phyloP scores from a whole-genome alignment of 2,113 vertebrate species.

The Menidia beryllina region DNA sequence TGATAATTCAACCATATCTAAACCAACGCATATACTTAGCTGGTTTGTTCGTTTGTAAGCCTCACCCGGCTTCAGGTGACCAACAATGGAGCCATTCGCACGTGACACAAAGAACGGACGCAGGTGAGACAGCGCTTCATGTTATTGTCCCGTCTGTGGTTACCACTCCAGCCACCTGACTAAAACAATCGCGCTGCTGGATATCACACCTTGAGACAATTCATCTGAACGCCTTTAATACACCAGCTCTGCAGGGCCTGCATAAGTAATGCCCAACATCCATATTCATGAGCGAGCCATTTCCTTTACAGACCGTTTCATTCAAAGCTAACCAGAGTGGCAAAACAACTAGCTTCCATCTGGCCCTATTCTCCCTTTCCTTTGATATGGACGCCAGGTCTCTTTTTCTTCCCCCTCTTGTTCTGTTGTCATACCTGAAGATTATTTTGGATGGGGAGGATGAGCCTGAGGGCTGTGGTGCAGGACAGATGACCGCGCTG shows the following conservation, averaged over 20 bases:
- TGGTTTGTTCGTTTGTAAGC: not conserved
- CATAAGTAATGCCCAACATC: constrained; percentile 59
- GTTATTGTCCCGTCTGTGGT: constrained; percentile 23
- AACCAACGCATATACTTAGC: not conserved
- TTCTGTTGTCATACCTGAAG: constrained; percentile 76
- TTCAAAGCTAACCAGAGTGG: constrained; percentile 55
- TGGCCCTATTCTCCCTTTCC: constrained; percentile 72
- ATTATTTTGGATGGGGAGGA: constrained; percentile 65
- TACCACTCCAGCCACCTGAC: constrained; percentile 33
- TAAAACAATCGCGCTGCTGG: constrained; percentile 19
- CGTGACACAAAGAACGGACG: not conserved
- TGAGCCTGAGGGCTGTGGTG: constrained; percentile 27
- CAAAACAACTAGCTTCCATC: constrained; percentile 66
- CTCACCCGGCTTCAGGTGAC: not conserved
- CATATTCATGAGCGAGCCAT: constrained; percentile 62
- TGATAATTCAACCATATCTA: no score
- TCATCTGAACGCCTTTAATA: constrained; percentile 42
- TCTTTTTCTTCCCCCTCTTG: constrained; percentile 61
- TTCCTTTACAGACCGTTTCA: constrained; percentile 54
- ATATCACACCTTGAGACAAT: constrained; percentile 66
- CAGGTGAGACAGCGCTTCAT: not conserved
- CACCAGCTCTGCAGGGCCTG: constrained; percentile 34
- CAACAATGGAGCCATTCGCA: not conserved
- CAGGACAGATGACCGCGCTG: constrained; percentile 46
- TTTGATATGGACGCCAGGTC: constrained; percentile 72